Conservation (phyloP, 2,888 invertebrate genomes). For the Schizaphis graminum region DNA sequence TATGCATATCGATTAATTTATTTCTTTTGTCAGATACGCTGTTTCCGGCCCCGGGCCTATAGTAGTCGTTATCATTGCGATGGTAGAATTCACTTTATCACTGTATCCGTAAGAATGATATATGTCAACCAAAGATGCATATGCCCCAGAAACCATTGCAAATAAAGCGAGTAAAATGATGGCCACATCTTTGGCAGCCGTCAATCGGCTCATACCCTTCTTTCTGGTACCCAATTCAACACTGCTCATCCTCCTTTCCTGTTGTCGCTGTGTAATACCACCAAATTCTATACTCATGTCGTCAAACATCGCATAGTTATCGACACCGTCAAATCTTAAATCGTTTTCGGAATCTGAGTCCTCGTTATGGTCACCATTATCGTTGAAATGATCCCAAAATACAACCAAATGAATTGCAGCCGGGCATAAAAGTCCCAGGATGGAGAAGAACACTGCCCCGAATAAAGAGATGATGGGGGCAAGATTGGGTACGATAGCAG, state of each 20-base stretch:
- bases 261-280: not conserved
- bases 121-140: constrained; percentile 72
- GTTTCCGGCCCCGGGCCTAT: not conserved
- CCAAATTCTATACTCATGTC: too few species aligned
- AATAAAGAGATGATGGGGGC: constrained; percentile 91
- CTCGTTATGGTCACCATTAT: not conserved
- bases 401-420: constrained; percentile 80
- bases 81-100: not conserved
- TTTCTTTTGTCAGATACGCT: not conserved
- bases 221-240: not conserved
- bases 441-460: constrained; percentile 81
- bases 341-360: constrained; percentile 69
- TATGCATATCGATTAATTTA: not conserved
- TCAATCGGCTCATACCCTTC: constrained; percentile 72
- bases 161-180: constrained; percentile 77
- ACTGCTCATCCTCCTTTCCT: not conserved
- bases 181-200: constrained; percentile 78
- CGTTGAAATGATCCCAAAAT: constrained; percentile 67
- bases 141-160: constrained; percentile 79
- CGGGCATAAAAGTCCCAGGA: constrained; percentile 82
- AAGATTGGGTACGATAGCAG: constrained; percentile 84
- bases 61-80: not conserved
- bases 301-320: not conserved
- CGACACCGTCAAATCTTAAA: not conserved
- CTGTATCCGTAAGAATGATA: constrained; percentile 68